Percentiles rank a stretch among this genome's conserved stretches.
phyloP scores from a whole-genome alignment of 1,140 invertebrate genomes.

The Eubasilissa regina region DNA sequence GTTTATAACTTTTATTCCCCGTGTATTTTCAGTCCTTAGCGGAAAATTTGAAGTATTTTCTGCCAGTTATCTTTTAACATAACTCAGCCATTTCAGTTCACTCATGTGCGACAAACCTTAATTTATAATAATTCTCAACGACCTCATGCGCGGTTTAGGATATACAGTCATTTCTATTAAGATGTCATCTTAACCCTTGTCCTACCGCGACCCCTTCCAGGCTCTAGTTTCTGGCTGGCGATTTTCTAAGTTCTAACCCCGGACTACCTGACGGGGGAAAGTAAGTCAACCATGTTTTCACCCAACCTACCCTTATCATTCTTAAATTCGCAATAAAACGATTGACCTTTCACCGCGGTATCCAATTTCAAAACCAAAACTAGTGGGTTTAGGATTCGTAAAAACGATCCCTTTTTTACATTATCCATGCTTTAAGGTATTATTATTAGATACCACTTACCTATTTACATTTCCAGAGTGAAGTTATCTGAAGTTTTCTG shows the following conservation, averaged over 20 bases:
- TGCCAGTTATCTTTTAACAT: not conserved
- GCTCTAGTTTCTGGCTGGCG: slow-evolving; percentile 1
- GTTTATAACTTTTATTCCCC: too few species aligned
- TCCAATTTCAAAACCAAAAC: not conserved
- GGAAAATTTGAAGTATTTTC: too few species aligned
- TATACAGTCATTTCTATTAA: slow-evolving; percentile 12
- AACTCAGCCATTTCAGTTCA: not conserved
- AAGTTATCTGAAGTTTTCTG: not conserved
- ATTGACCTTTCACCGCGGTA: slow-evolving; percentile 30
- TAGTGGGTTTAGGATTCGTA: too few species aligned
- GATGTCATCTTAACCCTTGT: slow-evolving; percentile 33
- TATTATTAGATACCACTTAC: too few species aligned
- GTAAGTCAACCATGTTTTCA: not conserved
- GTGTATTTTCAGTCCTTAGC: too few species aligned
- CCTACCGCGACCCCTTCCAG: slow-evolving; percentile 8
- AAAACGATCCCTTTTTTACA: too few species aligned
- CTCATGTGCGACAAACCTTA: slow-evolving; percentile 3
- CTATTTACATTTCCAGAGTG: not conserved
- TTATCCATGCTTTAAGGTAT: too few species aligned
- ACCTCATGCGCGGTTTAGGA: slow-evolving; percentile 10
- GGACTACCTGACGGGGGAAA: not conserved
- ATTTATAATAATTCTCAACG: slow-evolving; percentile 1
- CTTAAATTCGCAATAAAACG: slow-evolving; percentile 47
- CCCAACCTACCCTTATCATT: slow-evolving; percentile 32
- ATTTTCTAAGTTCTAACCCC: slow-evolving; percentile 26